Evolutionary conservation across 2,113 vertebrate species (phyloP).

Genomic region (Taurulus bubalis): DNA sequence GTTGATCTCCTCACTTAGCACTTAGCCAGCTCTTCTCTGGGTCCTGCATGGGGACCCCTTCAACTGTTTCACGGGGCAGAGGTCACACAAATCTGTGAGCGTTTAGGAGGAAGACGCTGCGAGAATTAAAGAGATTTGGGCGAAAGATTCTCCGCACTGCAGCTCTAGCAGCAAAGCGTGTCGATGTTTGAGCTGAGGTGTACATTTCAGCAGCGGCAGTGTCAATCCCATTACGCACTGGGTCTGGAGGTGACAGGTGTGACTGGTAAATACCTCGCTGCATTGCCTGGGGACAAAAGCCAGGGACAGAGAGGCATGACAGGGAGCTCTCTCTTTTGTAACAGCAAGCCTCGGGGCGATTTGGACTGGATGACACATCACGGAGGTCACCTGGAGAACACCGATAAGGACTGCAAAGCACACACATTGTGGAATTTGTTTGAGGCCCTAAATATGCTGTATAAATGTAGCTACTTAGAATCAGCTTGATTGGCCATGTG

Average conservation of each 20-base stretch:
- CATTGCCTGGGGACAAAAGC: conserved; percentile 16
- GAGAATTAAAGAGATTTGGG: background rate
- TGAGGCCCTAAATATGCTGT: background rate
- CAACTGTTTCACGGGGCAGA: background rate
- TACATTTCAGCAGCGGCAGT: conserved; percentile 70
- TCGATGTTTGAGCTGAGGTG: conserved; percentile 58
- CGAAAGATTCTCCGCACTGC: background rate
- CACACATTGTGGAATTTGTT: background rate
- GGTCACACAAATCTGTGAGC: conserved; percentile 10
- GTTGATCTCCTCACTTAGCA: conserved; percentile 67
- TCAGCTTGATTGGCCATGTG: too few species aligned
- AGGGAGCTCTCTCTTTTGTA: conserved; percentile 28
- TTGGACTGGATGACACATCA: conserved; percentile 28
- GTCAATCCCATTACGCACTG: conserved; percentile 62
- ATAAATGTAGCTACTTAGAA: background rate
- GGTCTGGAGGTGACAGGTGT: conserved; percentile 62
- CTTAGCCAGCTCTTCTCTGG: conserved; percentile 1
- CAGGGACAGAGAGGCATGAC: background rate
- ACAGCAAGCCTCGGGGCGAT: conserved; percentile 23
- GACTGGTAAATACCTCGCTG: conserved; percentile 32
- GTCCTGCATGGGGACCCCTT: background rate
- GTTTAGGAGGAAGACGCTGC: background rate
- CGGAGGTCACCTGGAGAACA: conserved; percentile 3
- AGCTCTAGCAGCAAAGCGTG: conserved; percentile 11
- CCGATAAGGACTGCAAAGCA: background rate